Evolutionary conservation across 2,113 vertebrate genomes (phyloP).

Genomic region (Channa maculata): DNA sequence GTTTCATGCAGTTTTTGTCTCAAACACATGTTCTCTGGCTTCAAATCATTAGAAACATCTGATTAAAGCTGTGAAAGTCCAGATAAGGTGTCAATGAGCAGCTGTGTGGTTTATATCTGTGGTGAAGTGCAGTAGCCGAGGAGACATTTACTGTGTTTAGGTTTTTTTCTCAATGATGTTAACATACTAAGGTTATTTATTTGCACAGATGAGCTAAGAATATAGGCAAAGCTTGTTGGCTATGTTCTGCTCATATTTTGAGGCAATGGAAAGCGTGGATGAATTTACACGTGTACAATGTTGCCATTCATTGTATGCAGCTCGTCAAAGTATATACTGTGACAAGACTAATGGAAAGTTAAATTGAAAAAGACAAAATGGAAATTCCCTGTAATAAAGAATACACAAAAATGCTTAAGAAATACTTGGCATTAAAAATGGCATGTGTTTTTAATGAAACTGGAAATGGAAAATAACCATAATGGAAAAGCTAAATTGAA

Average conservation of each 20-base stretch:
- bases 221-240: not conserved
- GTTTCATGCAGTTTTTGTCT: too few species aligned
- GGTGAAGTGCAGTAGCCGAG: not conserved
- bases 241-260: not conserved
- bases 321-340: not conserved
- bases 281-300: conserved; percentile 1
- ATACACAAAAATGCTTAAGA: not conserved
- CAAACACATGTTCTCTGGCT: not conserved
- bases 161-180: not conserved
- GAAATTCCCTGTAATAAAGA: not conserved
- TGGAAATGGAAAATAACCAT: not conserved
- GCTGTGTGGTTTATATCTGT: conserved; percentile 3
- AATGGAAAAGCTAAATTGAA: not conserved
- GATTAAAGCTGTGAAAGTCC: not conserved
- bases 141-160: not conserved
- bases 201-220: not conserved
- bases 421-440: not conserved
- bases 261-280: not conserved
- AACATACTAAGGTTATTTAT: conserved; percentile 12
- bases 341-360: not conserved
- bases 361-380: not conserved
- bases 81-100: not conserved
- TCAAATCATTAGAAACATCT: not conserved
- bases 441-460: not conserved
- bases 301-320: not conserved